Base-by-base conservation (phyloP, 2,797 vertebrate species). In the Sebastes kiyomatsui region DNA sequence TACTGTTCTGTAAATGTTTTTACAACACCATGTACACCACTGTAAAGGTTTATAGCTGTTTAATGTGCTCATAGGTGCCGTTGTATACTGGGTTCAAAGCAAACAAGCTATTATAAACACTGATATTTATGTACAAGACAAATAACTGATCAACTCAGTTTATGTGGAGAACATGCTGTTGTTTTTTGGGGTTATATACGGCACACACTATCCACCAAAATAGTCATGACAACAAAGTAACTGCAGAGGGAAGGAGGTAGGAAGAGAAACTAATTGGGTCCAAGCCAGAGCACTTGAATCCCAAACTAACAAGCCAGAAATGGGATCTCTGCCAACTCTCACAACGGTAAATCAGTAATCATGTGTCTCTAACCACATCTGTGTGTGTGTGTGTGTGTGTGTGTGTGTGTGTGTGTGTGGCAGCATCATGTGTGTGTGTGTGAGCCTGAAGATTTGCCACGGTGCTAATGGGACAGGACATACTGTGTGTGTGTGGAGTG, bases 231-330 rank as follows among this genome's bases (percentile, higher is more conserved):
- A 74, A 66, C 16, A 82, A 77, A 61, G 67, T 80, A 65, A 74
- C 22, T 62, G 72, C 27, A 74, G 46, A 82, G 72, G 59, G 58
- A 64, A 22, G 22, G 4, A 68, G 33, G 64, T 18, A 81, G 64
- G 25, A 65, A 79, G 82, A 70, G 77, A 75, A 72, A 75, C 82
- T 90, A 87, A 91, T 81, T 92, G 88, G 89, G 81, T 76, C 72
- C 69, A 46, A 87, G 83, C 81, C 84, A 90, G 68, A 88, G 67
- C 60, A 76, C 64, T 83, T 27, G 65, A 87, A 83, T 85, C 75
- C 77, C 73, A 86, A 90, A 84, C 79, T 85, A 90, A 88, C 82
- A 81, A 91, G 87, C 61, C 58, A 74, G 68, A 77, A 87, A 79
- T 69, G 78, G 88, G 88, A 88, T 42, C 20, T 56, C 27, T 64